Conservation (phyloP, 2,888 invertebrate genomes). For the Andrena marginata region DNA sequence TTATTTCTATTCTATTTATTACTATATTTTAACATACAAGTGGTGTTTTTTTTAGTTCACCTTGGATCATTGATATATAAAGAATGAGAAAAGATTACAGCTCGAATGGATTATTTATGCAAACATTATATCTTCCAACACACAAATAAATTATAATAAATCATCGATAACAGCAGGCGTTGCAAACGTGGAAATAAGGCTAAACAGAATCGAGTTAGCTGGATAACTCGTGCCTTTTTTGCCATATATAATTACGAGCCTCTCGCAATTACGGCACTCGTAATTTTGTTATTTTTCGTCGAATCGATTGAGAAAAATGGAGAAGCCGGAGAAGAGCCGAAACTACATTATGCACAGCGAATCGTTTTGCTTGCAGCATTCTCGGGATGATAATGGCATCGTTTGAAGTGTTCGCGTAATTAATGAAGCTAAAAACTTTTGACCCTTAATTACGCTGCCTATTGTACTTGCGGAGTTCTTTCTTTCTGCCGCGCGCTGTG, state of each 20-base stretch:
- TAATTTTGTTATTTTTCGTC: constrained; percentile 30
- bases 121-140: not conserved
- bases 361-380: constrained; percentile 66
- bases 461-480: constrained; percentile 64
- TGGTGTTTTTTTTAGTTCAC: not conserved
- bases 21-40: not conserved
- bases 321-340: constrained; percentile 48
- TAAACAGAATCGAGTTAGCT: constrained; percentile 8
- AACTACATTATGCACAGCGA: constrained; percentile 65
- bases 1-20: not conserved
- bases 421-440: constrained; percentile 73
- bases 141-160: not conserved
- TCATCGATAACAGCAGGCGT: not conserved
- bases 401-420: constrained; percentile 72
- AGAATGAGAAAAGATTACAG: not conserved
- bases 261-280: constrained; percentile 51
- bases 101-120: not conserved
- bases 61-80: not conserved
- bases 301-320: constrained; percentile 51
- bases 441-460: constrained; percentile 70
- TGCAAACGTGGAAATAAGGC: not conserved
- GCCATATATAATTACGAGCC: constrained; percentile 44
- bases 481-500: constrained; percentile 51
- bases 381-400: constrained; percentile 70
- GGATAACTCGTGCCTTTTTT: not conserved